phyloP scores from a whole-genome alignment of 2,797 vertebrate species.

The Meriones psammophilus region DNA sequence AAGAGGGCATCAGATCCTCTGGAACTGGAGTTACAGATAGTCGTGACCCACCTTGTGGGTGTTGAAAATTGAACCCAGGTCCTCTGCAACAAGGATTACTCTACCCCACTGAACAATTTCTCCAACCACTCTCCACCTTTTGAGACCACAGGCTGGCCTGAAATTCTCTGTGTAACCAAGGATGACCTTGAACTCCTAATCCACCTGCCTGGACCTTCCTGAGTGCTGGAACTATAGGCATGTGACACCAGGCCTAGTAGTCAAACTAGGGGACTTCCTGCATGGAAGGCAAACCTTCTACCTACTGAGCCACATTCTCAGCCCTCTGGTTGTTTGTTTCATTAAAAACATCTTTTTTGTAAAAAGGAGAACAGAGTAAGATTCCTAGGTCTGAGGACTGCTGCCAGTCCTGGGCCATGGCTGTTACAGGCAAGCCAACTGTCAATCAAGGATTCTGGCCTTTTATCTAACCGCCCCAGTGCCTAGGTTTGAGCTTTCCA shows the following conservation, averaged over 20 bases:
- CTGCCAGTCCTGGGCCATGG: no score
- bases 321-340: background rate
- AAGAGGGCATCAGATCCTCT: background rate
- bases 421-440: background rate
- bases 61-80: background rate
- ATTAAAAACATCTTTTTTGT: background rate
- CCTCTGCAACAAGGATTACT: background rate
- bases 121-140: background rate
- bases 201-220: background rate
- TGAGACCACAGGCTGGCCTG: background rate
- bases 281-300: background rate
- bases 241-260: background rate
- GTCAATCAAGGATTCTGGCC: background rate
- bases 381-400: background rate
- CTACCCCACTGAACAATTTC: background rate
- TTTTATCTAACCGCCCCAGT: rapidly evolving
- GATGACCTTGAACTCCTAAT: background rate
- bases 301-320: background rate
- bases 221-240: background rate
- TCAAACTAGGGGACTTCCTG: background rate
- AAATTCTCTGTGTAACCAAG: background rate
- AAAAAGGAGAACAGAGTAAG: background rate
- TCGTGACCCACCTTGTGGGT: background rate
- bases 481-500: background rate
- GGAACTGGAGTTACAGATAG: background rate